Evolutionary conservation across 2,797 vertebrate genomes (phyloP).

Genomic region (Mus minutoides): DNA sequence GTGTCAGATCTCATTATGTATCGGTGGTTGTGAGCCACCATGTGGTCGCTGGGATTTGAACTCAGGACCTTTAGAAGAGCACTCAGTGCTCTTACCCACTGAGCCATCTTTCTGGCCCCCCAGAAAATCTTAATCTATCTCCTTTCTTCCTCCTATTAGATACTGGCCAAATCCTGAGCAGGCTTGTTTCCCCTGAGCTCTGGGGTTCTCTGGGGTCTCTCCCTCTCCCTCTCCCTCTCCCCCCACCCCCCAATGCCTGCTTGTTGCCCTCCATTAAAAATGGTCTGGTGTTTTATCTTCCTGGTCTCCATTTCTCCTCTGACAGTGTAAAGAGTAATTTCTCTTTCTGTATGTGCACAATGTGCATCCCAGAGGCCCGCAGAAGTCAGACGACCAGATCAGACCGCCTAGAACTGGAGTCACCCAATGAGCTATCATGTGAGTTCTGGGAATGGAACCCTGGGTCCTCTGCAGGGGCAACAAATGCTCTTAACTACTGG

Average conservation of each 20-base stretch:
- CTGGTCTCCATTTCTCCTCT: background rate
- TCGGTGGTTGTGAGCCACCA: no score
- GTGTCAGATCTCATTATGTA: no score
- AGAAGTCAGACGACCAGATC: background rate
- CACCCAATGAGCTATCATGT: background rate
- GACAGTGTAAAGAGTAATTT: background rate
- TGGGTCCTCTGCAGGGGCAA: background rate
- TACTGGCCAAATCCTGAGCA: background rate
- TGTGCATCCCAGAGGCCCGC: no score
- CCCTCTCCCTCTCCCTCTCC: background rate
- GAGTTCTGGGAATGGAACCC: background rate
- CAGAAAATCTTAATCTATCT: background rate
- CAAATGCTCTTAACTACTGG: no score
- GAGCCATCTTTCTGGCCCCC: no score
- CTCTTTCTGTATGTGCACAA: background rate
- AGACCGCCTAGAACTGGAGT: background rate
- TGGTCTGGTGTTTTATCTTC: background rate
- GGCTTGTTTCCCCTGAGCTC: background rate
- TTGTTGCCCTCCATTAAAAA: background rate
- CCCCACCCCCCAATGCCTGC: background rate
- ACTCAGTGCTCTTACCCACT: no score
- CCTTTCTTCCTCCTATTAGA: background rate
- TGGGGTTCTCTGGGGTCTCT: background rate
- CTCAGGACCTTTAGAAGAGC: no score
- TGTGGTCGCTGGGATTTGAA: no score